Evolutionary conservation across 1,140 invertebrate genomes (phyloP).

Genomic region (Agraylea sexmaculata): DNA sequence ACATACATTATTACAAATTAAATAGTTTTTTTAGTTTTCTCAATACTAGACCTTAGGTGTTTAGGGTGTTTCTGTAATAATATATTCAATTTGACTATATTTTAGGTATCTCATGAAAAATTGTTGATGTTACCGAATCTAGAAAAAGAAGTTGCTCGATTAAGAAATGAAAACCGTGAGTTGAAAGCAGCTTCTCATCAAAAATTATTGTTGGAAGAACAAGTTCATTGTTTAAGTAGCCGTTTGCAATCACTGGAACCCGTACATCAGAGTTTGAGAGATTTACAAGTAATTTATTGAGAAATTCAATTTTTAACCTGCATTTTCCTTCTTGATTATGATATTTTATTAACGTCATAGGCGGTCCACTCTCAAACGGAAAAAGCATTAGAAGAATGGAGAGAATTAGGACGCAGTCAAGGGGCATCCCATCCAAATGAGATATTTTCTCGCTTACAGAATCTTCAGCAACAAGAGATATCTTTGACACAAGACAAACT

Average conservation of each 20-base stretch:
- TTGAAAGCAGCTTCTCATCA: slow-evolving; percentile 45
- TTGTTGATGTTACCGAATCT: slow-evolving; percentile 44
- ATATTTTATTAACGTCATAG: slow-evolving; percentile 8
- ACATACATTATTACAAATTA: neutral
- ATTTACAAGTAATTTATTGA: slow-evolving; percentile 35
- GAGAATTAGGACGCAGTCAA: slow-evolving; percentile 33
- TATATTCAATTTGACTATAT: slow-evolving; percentile 11
- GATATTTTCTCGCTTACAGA: slow-evolving; percentile 40
- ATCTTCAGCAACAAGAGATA: slow-evolving; percentile 45
- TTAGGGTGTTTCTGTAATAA: neutral
- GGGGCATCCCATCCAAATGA: slow-evolving; percentile 34
- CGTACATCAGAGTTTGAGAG: slow-evolving; percentile 38
- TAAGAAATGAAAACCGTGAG: slow-evolving; percentile 40
- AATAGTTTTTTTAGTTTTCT: neutral
- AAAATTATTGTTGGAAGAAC: slow-evolving; percentile 50
- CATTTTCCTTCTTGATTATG: slow-evolving; percentile 1
- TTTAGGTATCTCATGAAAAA: slow-evolving; percentile 43
- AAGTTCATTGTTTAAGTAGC: slow-evolving; percentile 45
- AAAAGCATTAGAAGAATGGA: slow-evolving; percentile 45
- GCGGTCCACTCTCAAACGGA: slow-evolving; percentile 26
- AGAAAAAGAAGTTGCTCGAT: slow-evolving; percentile 42
- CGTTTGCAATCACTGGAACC: slow-evolving; percentile 41
- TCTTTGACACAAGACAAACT: slow-evolving; percentile 39
- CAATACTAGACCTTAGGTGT: neutral
- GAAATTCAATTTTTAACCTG: slow-evolving; percentile 1